These are phyloP conservation scores for Aromia moschata DNA, from an alignment of 2,888 invertebrate species.

Conservation along the genomic window DNA sequence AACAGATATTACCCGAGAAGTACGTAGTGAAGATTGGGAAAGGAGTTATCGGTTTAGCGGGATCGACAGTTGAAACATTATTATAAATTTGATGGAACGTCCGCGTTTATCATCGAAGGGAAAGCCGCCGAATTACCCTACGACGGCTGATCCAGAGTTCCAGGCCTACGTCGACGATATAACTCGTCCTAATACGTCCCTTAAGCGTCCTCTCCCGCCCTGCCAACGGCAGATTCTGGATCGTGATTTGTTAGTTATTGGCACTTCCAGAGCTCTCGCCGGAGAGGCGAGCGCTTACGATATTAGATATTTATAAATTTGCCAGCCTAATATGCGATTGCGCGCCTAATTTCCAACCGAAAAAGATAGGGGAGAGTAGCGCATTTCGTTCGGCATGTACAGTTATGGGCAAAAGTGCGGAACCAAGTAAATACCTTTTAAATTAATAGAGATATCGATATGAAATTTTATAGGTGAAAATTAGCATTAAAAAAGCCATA, in stretches of 20 bases:
- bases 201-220: slow-evolving; percentile 24
- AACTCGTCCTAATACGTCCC: slow-evolving; percentile 37
- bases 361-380: too few species aligned
- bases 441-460: too few species aligned
- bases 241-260: slow-evolving; percentile 41
- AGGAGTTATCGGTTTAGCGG: slow-evolving; percentile 21
- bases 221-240: slow-evolving; percentile 35
- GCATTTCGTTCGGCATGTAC: too few species aligned
- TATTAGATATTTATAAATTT: slow-evolving; percentile 9
- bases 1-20: slow-evolving; percentile 20
- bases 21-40: slow-evolving; percentile 14
- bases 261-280: slow-evolving; percentile 29
- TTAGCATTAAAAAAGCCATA: too few species aligned
- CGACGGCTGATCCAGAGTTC: slow-evolving; percentile 25
- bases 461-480: too few species aligned
- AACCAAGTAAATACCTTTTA: too few species aligned
- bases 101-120: slow-evolving; percentile 30
- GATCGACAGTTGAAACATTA: slow-evolving; percentile 34
- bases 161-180: slow-evolving; percentile 38
- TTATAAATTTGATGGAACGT: slow-evolving; percentile 31
- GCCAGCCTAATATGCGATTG: too few species aligned
- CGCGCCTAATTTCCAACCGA: too few species aligned
- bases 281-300: slow-evolving; percentile 26
- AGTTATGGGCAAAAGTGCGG: too few species aligned
- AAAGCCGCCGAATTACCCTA: slow-evolving; percentile 18